A percentile compares a stretch with the other conserved stretches of the same genome.
These are phyloP conservation scores for Galaxea fascicularis DNA, from an alignment of 92 coral and sea anemone genomes.

Conservation along the genomic window DNA sequence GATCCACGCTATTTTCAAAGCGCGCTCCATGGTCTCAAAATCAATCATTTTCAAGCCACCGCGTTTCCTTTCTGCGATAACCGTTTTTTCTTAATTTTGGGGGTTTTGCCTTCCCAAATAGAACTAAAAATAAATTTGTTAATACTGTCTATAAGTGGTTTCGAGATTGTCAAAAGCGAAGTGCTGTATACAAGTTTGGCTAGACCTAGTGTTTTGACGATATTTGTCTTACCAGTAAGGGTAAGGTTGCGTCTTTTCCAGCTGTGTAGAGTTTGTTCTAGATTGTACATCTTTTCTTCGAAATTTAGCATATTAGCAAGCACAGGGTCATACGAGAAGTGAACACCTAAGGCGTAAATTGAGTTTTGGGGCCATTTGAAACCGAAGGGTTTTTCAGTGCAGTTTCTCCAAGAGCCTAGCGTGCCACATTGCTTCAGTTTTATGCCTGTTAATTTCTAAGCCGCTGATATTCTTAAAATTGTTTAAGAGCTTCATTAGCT, in stretches of 20 bases:
- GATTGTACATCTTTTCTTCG: constrained; percentile 9
- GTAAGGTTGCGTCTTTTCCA: constrained; percentile 39
- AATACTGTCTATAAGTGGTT: constrained; percentile 3
- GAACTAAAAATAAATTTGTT: constrained; percentile 16
- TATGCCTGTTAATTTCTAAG: not conserved
- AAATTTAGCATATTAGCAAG: constrained; percentile 9
- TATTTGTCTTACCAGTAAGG: constrained; percentile 6
- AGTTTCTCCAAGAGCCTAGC: not conserved
- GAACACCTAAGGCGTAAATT: constrained; percentile 24
- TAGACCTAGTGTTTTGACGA: not conserved
- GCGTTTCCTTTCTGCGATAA: not conserved
- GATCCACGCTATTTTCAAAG: constrained; percentile 6
- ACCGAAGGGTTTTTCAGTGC: constrained; percentile 5
- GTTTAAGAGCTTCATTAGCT: not conserved
- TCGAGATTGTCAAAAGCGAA: constrained; percentile 15
- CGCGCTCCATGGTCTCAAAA: constrained; percentile 1
- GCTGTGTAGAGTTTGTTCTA: constrained; percentile 25
- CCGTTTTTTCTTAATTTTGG: constrained; percentile 24
- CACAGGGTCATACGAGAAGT: constrained; percentile 9
- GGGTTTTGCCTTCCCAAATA: constrained; percentile 31
- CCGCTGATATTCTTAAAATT: not conserved
- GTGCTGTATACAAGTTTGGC: constrained; percentile 20
- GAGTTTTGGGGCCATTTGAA: constrained; percentile 38
- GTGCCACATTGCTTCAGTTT: constrained; percentile 14
- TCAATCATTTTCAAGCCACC: constrained; percentile 28